Evolutionary conservation across 2,113 vertebrate species (phyloP).

Genomic region (Tylochromis polylepis): DNA sequence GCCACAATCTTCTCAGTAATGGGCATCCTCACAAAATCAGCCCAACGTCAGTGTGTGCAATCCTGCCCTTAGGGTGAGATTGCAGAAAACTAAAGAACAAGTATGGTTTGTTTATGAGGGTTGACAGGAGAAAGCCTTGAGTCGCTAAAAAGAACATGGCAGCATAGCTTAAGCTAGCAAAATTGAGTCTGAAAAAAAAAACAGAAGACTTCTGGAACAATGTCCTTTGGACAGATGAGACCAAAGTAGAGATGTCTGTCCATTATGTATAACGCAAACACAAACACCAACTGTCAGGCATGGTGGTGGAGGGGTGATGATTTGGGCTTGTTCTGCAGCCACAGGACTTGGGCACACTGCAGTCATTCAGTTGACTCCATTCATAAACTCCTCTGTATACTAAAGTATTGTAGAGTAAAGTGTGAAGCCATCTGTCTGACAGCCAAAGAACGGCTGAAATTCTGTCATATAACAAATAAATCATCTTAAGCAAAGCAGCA

Average conservation of each 20-base stretch:
- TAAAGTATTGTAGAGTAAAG: not conserved
- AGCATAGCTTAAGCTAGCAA: not conserved
- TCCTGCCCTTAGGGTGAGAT: too few relatives aligned
- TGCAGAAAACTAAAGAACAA: too few relatives aligned
- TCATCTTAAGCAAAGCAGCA: not conserved
- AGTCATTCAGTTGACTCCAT: not conserved
- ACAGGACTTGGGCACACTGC: too few relatives aligned
- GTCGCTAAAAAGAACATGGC: too few relatives aligned
- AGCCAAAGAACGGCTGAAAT: not conserved
- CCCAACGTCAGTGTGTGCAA: not conserved
- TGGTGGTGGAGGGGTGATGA: rapidly evolving
- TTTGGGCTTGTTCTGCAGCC: not conserved
- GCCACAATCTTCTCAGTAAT: not conserved
- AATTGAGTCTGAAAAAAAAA: not conserved
- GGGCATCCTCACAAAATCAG: not conserved
- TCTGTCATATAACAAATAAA: not conserved
- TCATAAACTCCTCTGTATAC: not conserved
- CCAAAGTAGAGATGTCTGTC: not conserved
- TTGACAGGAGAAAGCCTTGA: too few relatives aligned
- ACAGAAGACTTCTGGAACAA: rapidly evolving
- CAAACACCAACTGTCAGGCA: not conserved
- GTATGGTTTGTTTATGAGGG: too few relatives aligned
- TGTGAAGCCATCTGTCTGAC: not conserved
- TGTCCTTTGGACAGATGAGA: not conserved
- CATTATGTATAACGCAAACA: not conserved